phyloP scores from a whole-genome alignment of 2,888 invertebrate genomes.

The Pecten maximus region DNA sequence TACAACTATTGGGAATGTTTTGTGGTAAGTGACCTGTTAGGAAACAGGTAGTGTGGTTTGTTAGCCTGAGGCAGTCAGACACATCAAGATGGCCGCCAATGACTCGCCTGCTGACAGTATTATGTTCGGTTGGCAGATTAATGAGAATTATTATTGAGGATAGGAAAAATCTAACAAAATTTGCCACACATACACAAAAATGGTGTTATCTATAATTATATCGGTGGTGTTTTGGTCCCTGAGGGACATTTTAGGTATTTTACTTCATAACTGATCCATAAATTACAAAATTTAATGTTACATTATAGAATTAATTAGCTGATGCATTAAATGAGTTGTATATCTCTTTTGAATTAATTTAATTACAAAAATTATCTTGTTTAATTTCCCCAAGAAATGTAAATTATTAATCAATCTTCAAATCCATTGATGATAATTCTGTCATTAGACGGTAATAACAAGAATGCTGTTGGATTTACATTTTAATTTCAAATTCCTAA shows the following conservation, averaged over 20 bases:
- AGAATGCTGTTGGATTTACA: no score
- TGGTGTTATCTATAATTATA: background rate
- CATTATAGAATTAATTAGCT: background rate
- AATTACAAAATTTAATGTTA: no score
- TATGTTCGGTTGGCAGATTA: background rate
- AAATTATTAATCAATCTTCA: no score
- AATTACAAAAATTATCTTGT: no score
- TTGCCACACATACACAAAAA: background rate
- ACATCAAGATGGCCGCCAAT: conserved; percentile 2
- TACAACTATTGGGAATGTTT: no score
- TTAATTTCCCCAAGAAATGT: no score
- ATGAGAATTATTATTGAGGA: background rate
- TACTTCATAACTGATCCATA: background rate
- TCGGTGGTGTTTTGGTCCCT: background rate
- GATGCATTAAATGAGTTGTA: no score
- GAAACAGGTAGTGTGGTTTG: background rate
- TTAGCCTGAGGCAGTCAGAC: background rate
- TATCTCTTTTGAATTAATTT: no score
- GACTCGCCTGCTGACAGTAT: background rate
- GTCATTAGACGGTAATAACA: no score
- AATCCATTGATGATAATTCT: no score
- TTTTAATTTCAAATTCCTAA: background rate
- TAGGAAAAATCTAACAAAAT: background rate
- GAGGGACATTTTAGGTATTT: background rate
- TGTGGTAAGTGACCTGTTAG: background rate